A percentile compares a stretch with the other conserved stretches of the same genome.
phyloP scores from a whole-genome alignment of 2,113 vertebrate species.

The Calidris pugnax region DNA sequence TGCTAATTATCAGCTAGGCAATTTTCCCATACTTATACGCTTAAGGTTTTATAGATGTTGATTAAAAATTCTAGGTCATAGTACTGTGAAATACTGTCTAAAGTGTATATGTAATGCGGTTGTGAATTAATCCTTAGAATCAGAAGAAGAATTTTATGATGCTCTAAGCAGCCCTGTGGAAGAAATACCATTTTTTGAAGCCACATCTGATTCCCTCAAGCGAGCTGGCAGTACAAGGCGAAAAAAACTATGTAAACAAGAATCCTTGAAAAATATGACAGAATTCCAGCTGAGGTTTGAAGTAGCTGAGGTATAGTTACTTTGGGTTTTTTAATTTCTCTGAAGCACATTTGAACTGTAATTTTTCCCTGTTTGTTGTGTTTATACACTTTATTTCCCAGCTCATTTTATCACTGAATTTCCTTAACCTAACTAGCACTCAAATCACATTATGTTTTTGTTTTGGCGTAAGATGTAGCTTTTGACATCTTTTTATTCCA shows the following conservation, averaged over 20 bases:
- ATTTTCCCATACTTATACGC: not conserved
- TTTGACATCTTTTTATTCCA: not conserved
- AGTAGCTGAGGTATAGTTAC: slow-evolving; percentile 84
- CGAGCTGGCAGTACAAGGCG: slow-evolving; percentile 50
- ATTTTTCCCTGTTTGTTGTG: not conserved
- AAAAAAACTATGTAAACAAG: slow-evolving; percentile 74
- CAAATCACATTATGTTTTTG: not conserved
- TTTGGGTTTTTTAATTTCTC: not conserved
- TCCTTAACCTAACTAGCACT: not conserved
- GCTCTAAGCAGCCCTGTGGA: slow-evolving; percentile 89
- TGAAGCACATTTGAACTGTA: not conserved
- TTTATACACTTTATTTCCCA: not conserved
- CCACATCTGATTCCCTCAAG: slow-evolving; percentile 61
- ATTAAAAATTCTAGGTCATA: not conserved
- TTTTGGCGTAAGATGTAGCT: not conserved
- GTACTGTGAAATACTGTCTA: not conserved
- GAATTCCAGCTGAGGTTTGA: slow-evolving; percentile 87
- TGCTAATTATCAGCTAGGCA: not conserved
- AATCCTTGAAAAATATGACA: slow-evolving; percentile 87
- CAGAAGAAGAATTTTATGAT: slow-evolving; percentile 95
- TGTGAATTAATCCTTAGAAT: slow-evolving; percentile 74
- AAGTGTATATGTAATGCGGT: not conserved
- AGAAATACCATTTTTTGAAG: slow-evolving; percentile 80
- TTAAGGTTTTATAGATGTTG: not conserved
- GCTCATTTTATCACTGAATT: not conserved